phyloP scores from a whole-genome alignment of 2,888 invertebrate genomes.

The Axea sp. region DNA sequence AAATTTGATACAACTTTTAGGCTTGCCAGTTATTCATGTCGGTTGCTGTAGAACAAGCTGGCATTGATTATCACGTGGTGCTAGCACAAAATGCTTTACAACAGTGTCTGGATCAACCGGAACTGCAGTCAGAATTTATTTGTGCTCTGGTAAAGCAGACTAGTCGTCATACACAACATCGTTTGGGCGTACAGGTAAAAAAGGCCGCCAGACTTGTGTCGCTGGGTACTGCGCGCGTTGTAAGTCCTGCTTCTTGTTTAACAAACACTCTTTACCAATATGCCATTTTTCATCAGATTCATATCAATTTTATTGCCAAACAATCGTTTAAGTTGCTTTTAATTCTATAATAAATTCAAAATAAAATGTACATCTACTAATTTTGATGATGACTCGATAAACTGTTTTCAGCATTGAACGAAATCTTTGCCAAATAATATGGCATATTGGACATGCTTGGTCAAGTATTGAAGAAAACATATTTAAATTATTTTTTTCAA shows the following conservation, averaged over 20 bases:
- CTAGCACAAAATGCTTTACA: conserved; percentile 97
- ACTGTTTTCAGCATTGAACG: conserved; percentile 35
- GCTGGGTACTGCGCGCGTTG: conserved; percentile 80
- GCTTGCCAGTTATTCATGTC: conserved; percentile 98
- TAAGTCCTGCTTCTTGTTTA: conserved; percentile 80
- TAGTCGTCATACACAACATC: conserved; percentile 90
- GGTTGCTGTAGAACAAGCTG: conserved; percentile 95
- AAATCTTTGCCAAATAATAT: conserved; percentile 66
- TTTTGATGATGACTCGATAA: conserved; percentile 27
- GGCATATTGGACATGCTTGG: conserved; percentile 75
- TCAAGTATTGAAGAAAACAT: conserved; percentile 73
- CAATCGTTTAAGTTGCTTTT: conserved; percentile 9
- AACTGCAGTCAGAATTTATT: conserved; percentile 95
- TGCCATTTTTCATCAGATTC: conserved; percentile 69
- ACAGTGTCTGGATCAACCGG: conserved; percentile 92
- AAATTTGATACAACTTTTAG: conserved; percentile 81
- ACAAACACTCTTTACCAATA: conserved; percentile 74
- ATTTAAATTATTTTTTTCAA: conserved; percentile 7
- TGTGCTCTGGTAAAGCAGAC: conserved; percentile 96
- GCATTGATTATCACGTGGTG: conserved; percentile 98
- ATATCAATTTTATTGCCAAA: conserved; percentile 1
- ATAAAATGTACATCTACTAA: neutral
- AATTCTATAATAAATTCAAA: no score
- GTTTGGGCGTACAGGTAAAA: conserved; percentile 89
- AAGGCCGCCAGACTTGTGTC: conserved; percentile 81